These are phyloP conservation scores for Lampropteryx suffumata DNA, from an alignment of 2,888 invertebrate species.

Conservation along the genomic window DNA sequence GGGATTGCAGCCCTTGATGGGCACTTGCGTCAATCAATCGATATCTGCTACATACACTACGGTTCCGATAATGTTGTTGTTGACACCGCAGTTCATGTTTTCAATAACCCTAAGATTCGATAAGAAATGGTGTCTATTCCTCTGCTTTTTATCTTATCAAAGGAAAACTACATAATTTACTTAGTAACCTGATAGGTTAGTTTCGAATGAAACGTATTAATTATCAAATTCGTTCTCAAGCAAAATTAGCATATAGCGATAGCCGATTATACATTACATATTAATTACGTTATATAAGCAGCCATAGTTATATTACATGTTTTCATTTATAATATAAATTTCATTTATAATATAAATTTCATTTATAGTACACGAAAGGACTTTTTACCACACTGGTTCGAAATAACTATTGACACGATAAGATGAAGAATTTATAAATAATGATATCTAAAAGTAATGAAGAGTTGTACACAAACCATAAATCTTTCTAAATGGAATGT, in stretches of 20 bases:
- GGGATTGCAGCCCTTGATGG: constrained; percentile 49
- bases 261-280: too few relatives aligned
- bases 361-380: too few relatives aligned
- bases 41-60: constrained; percentile 45
- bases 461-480: constrained; percentile 51
- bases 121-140: constrained; percentile 33
- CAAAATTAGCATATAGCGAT: too few relatives aligned
- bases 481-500: constrained; percentile 49
- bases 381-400: too few relatives aligned
- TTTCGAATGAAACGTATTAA: not conserved
- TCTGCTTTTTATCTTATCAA: constrained; percentile 19
- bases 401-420: too few relatives aligned
- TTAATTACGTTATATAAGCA: too few relatives aligned
- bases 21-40: constrained; percentile 64
- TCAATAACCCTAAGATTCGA: constrained; percentile 61
- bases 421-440: too few relatives aligned
- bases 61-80: constrained; percentile 54
- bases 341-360: too few relatives aligned
- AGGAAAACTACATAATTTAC: constrained; percentile 45
- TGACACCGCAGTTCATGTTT: constrained; percentile 60
- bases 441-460: constrained; percentile 39
- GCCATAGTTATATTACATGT: not conserved
- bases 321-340: too few relatives aligned
- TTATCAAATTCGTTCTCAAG: too few relatives aligned
- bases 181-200: constrained; percentile 4